phyloP scores from a whole-genome alignment of 2,113 vertebrate genomes.

The Empidonax alnorum region DNA sequence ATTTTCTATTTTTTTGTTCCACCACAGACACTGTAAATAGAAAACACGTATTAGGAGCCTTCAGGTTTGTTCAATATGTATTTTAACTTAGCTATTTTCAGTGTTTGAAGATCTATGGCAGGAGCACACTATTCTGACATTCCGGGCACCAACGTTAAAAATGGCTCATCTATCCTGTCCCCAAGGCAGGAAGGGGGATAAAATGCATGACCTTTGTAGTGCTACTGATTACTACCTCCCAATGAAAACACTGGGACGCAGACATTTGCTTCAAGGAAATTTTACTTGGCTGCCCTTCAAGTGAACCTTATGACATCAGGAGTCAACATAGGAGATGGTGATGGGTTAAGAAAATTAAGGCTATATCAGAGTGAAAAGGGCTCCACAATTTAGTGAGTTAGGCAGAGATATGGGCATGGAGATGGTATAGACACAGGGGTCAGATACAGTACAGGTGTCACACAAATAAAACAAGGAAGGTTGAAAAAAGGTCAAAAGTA shows the following conservation, averaged over 20 bases:
- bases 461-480: constrained; percentile 48
- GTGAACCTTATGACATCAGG: constrained; percentile 48
- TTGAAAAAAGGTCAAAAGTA: constrained; percentile 55
- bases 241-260: not conserved
- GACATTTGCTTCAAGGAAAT: constrained; percentile 51
- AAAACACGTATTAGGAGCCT: not conserved
- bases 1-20: constrained; percentile 79
- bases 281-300: constrained; percentile 50
- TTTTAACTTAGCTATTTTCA: not conserved
- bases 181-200: constrained; percentile 27
- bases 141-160: not conserved
- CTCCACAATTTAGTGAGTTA: constrained; percentile 14
- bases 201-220: constrained; percentile 39
- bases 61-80: not conserved
- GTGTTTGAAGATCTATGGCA: not conserved
- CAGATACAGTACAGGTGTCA: constrained; percentile 49
- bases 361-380: constrained; percentile 39
- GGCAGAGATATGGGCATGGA: constrained; percentile 10
- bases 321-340: not conserved
- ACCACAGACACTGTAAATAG: constrained; percentile 77
- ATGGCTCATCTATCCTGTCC: constrained; percentile 34
- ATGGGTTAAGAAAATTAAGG: constrained; percentile 31
- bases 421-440: constrained; percentile 33
- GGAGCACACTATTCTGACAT: not conserved
- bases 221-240: not conserved